These are phyloP conservation scores for Spialia ferax DNA, from an alignment of 2,888 invertebrate species.

Conservation along the genomic window DNA sequence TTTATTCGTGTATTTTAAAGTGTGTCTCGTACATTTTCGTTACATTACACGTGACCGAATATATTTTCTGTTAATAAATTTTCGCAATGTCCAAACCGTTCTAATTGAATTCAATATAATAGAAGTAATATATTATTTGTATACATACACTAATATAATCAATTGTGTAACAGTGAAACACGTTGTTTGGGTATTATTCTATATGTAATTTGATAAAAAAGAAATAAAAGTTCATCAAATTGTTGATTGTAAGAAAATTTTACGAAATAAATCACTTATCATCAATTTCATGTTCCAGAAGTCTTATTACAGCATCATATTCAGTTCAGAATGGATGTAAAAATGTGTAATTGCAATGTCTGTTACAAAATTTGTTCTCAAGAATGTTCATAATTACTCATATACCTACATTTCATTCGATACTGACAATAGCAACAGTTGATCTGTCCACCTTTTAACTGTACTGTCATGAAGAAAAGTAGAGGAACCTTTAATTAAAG, in stretches of 20 bases:
- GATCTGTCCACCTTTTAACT: constrained; percentile 13
- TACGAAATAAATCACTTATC: too few species aligned
- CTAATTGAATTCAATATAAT: background rate
- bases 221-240: background rate
- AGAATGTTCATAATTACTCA: background rate
- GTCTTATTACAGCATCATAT: background rate
- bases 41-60: constrained; percentile 9
- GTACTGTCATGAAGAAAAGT: background rate
- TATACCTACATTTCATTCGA: background rate
- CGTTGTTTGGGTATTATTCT: background rate
- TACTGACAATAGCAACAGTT: constrained; percentile 7
- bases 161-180: background rate
- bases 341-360: background rate
- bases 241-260: background rate
- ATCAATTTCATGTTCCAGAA: background rate
- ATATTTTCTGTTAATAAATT: constrained; percentile 20
- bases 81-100: background rate
- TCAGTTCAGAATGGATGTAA: background rate
- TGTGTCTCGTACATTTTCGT: constrained; percentile 10
- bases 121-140: background rate
- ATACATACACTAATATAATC: background rate
- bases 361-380: background rate
- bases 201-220: background rate
- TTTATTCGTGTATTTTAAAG: constrained; percentile 26
- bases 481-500: constrained; percentile 21